phyloP scores from a whole-genome alignment of 1,140 invertebrate genomes.

The Ganaspis sp. region DNA sequence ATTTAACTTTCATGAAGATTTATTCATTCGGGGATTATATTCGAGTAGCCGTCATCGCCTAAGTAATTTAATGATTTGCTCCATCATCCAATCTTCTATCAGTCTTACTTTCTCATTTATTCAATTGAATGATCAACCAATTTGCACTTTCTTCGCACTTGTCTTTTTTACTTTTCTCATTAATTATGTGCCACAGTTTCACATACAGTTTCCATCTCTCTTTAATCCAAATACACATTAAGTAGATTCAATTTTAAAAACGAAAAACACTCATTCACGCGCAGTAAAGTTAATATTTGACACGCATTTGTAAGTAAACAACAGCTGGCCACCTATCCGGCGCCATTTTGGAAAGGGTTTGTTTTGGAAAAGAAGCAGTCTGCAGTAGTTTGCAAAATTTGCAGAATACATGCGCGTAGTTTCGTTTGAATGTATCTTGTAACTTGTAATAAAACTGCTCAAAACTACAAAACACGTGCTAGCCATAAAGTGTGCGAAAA shows the following conservation, averaged over 20 bases:
- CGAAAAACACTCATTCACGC: constrained; percentile 33
- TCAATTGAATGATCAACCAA: not conserved
- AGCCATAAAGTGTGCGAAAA: too few species aligned
- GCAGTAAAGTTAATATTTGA: constrained; percentile 47
- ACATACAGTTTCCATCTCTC: constrained; percentile 13
- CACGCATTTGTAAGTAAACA: constrained; percentile 71
- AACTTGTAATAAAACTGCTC: too few species aligned
- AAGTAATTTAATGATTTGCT: not conserved
- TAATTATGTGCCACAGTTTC: constrained; percentile 7
- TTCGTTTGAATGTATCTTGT: too few species aligned
- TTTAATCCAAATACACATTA: not conserved
- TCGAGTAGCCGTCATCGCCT: not conserved
- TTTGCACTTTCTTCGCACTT: not conserved
- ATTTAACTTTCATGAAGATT: too few species aligned
- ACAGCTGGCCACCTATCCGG: constrained; percentile 66
- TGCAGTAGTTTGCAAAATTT: too few species aligned
- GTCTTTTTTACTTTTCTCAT: not conserved
- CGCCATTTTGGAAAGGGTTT: constrained; percentile 64
- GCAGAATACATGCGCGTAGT: too few species aligned
- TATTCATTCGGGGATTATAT: not conserved
- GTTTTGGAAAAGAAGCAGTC: not conserved
- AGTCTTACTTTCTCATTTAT: not conserved
- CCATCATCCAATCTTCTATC: not conserved
- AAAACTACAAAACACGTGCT: too few species aligned
- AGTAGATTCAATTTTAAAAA: constrained; percentile 13